Evolutionary conservation across 64 coral and sea anemone genomes (phyloP), one percentile per base, ranked within the genome.

Genomic region (Porites australiensis): DNA sequence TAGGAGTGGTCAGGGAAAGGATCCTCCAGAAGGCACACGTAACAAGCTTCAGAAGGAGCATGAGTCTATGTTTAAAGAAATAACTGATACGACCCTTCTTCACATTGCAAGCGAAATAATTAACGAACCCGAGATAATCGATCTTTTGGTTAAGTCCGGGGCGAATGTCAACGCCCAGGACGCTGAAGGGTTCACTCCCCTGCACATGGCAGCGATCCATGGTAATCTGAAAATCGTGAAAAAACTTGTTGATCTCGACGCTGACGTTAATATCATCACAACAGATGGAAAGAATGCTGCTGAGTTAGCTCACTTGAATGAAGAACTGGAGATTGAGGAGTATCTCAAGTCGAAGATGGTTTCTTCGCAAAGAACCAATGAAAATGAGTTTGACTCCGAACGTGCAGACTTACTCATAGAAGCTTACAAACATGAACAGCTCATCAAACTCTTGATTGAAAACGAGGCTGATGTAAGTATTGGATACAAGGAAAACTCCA

Each of bases 171-270:
- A 76, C 73, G 15, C 73, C 46, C 16, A 16, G 46, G 73, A 76
- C 12, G 44, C 4, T 18, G 73, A 76, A 5, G 73, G 73, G 2
- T 76, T 76, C 14, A 50, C 73, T n/a, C 73, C 73, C 7, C 73
- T 76, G 73, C 73, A 76, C 47, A 50, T 76, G 11, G 73, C 73
- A 50, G 73, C 73, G 73, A 76, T 76, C 3, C 3, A 19, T 76
- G 73, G 73, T 50, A 76, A 76, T 48, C 50, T 76, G 9, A 45
- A 76, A 18, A 48, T 16, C 14, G 73, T 76, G 12, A 76, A 76
- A 76, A 76, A 19, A 14, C 73, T 76, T 48, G 73, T 76, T 76
- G 73, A 76, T 14, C 45, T 50, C 13, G 45, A 19, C 13, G 73
- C 73, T 18, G 73, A 76, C 13, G 46, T 76, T 16, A 50, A 50